Evolutionary conservation across 2,888 invertebrate species (phyloP).

Genomic region (Lysandra bellargus): DNA sequence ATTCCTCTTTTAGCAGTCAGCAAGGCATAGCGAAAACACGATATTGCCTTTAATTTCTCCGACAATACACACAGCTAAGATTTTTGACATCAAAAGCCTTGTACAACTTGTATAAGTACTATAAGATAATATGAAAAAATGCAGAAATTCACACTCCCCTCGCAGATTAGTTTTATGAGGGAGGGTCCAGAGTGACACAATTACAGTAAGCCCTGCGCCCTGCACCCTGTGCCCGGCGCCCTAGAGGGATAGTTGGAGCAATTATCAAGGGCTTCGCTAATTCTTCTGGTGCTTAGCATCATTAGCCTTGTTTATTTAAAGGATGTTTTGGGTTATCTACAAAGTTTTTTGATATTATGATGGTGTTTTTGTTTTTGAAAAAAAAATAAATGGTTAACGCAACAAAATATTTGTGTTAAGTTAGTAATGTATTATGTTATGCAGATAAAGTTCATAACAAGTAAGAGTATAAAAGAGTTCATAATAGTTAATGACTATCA

Average conservation of each 20-base stretch:
- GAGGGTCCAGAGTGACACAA: slow-evolving; percentile 35
- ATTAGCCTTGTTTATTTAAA: slow-evolving; percentile 66
- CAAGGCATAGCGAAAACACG: too few relatives aligned
- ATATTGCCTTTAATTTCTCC: neutral
- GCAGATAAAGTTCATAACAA: too few relatives aligned
- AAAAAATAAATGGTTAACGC: too few relatives aligned
- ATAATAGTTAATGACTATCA: too few relatives aligned
- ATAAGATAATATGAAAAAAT: neutral
- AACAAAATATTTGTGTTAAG: neutral
- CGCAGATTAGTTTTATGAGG: slow-evolving; percentile 22
- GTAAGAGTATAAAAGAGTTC: too few relatives aligned
- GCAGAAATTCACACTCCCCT: slow-evolving; percentile 20
- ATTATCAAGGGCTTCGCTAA: slow-evolving; percentile 62
- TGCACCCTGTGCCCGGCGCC: slow-evolving; percentile 33
- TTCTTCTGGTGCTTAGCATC: slow-evolving; percentile 61
- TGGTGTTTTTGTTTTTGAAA: neutral
- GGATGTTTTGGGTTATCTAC: slow-evolving; percentile 35
- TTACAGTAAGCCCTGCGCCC: slow-evolving; percentile 37
- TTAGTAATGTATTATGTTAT: too few relatives aligned
- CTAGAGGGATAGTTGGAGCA: slow-evolving; percentile 46
- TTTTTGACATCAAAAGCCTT: neutral
- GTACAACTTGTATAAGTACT: neutral
- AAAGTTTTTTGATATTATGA: neutral
- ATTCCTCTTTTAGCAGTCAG: too few relatives aligned
- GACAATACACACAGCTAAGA: neutral